Conservation (phyloP, 2,113 vertebrate species). For the Archocentrus centrarchus region DNA sequence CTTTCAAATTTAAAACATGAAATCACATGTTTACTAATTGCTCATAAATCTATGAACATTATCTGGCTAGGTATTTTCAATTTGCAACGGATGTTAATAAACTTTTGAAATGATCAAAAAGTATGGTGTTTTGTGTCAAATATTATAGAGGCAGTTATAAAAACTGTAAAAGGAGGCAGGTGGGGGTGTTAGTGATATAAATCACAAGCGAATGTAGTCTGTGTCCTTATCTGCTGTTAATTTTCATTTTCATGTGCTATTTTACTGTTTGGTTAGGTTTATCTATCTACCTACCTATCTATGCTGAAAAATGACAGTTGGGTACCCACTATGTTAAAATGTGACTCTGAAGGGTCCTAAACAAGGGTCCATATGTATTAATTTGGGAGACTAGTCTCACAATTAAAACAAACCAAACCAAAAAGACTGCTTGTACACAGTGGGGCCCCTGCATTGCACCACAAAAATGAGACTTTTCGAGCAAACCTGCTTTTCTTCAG, state of each 20-base stretch:
- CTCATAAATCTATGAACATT: background rate
- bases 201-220: background rate
- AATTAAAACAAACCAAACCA: background rate
- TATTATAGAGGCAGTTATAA: background rate
- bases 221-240: background rate
- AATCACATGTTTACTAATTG: background rate
- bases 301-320: background rate
- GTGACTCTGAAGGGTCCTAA: background rate
- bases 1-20: constrained; percentile 28
- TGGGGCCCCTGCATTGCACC: background rate
- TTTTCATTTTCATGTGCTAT: too few species aligned
- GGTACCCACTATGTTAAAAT: background rate
- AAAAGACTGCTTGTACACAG: background rate
- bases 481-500: background rate
- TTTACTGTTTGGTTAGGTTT: background rate
- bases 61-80: background rate
- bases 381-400: background rate
- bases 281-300: too few species aligned
- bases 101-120: background rate
- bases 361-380: background rate
- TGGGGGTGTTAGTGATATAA: background rate
- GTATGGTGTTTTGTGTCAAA: background rate
- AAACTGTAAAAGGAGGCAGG: background rate
- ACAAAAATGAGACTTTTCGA: background rate
- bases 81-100: background rate